Evolutionary conservation across 2,888 invertebrate species (phyloP), one percentile per base, ranked within the genome.

Genomic region (Drosophila helvetica): DNA sequence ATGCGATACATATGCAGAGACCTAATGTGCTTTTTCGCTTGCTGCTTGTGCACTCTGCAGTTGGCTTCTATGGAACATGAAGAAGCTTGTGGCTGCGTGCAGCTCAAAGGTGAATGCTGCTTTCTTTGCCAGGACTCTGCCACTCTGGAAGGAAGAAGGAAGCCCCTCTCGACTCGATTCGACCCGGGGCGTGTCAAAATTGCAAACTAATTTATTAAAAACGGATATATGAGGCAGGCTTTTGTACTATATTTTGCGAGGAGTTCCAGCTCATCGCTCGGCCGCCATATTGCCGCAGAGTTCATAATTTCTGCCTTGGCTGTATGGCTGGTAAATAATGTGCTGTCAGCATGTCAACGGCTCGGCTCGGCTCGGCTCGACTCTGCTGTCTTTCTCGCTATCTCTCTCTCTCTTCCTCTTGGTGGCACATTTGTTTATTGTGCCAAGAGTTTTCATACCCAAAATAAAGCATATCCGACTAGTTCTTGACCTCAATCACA

Each of bases 171-270:
- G 51, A 57, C 27, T 27, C 27, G 27, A 27, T 27, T 27, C 27
- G 25, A 8, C 27, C 27, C 8, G 56, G 48, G 75, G 62, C 71
- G 64, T 70, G 78, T 62, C 71, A 71, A 78, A 38, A 71, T 80
- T 50, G 63, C 59, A 53, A 71, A 62, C 70, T 79, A 70, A 78
- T 76, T 80, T 80, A 75, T 80, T 75, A 75, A 55, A 70, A 71
- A 61, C 72, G 68, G 72, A 80, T 80, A 66, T 63, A 77, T 65
- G 62, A 55, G 38, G 45, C 62, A 67, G 55, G 48, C 61, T 60
- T 63, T 15, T n/a, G 1, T n/a, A 7, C 38, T 58, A 58, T 64
- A 75, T 47, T 58, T 47, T 43, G 47, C 19, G 42, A 33, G 22
- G 43, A 57, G 38, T 25, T 60, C 12, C 53, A 59, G 59, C 75